phyloP scores from a whole-genome alignment of 2,888 invertebrate species.

The Eilema sororculum region DNA sequence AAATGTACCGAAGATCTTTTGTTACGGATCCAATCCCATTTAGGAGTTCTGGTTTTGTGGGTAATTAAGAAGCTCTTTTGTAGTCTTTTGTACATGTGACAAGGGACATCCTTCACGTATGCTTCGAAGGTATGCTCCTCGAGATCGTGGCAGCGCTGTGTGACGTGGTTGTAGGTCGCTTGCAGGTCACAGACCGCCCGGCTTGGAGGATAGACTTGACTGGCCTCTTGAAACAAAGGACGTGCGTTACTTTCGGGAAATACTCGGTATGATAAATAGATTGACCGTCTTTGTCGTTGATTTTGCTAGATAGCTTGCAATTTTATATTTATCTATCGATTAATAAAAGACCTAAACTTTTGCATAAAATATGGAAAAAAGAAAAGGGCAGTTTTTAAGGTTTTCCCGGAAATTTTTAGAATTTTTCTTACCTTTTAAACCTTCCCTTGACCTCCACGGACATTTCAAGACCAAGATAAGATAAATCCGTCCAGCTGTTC shows the following conservation, averaged over 20 bases:
- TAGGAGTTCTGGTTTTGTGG: conserved; percentile 25
- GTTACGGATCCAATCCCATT: conserved; percentile 64
- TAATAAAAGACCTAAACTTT: no score
- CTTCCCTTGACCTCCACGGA: no score
- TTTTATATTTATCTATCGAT: no score
- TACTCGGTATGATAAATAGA: no score
- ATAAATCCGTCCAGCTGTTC: no score
- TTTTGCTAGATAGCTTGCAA: no score
- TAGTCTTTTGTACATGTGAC: conserved; percentile 51
- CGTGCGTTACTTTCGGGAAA: conserved; percentile 49
- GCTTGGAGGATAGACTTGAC: conserved; percentile 47
- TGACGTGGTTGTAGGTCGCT: conserved; percentile 56
- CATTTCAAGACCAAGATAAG: no score
- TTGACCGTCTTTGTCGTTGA: no score
- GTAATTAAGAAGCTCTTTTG: conserved; percentile 52
- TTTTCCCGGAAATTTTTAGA: no score
- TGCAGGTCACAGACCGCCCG: conserved; percentile 62
- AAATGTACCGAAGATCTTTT: conserved; percentile 50
- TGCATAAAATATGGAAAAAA: no score
- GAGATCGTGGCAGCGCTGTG: conserved; percentile 39
- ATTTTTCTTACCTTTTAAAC: no score
- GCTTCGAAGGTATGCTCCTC: conserved; percentile 50
- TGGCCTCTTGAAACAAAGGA: conserved; percentile 74
- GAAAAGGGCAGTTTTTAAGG: no score
- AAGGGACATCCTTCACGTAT: conserved; percentile 56